Base-by-base conservation (phyloP, 1,140 invertebrate genomes). In the Ephestia elutella region DNA sequence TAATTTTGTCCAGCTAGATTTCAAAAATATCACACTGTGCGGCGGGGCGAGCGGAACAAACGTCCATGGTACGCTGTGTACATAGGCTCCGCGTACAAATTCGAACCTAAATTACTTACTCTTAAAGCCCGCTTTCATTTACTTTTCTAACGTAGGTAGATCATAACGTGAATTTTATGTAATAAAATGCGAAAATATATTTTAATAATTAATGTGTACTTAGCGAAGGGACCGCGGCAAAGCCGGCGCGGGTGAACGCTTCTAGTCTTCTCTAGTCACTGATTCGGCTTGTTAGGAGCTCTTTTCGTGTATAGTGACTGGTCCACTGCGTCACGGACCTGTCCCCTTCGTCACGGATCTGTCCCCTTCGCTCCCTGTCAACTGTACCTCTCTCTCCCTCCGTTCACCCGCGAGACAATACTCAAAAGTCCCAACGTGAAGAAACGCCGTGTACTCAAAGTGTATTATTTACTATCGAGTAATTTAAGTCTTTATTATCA, bases 141-240 rank as follows among this genome's bases (percentile, higher is more conserved):
- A 68, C 66, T 85, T 87, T 85, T 86, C 80, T 86, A 86, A 85
- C 67, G 74, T 87, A 87, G 82, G 79, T 87, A 87, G 85, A 82
- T 75, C 80, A 81, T 85, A 88, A 88, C 85, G 83, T 88, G 80
- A 88, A 88, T 86, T 85, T 86, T 88, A 86, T 88, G 82, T 88
- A 88, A 86, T 86, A 84, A 86, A 86, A 85, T 87, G 83, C 85
- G 80, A 82, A 85, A 82, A 86, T 87, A 87, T 87, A 87, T 87
- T 87, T 87, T 87, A 87, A 86, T 88, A 88, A 87, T 86, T 80
- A 85, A 75, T 80, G 80, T 86, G 80, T 85, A 86, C 75, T 86
- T 85, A 85, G 85, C 77, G 81, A 73, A 77, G 78, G 69, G 81
- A 71, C 76, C 80, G 85, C 78, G 82, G 80, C 82, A 71, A 78